phyloP scores from a whole-genome alignment of 2,113 vertebrate genomes.

The Poeciliopsis retropinna region DNA sequence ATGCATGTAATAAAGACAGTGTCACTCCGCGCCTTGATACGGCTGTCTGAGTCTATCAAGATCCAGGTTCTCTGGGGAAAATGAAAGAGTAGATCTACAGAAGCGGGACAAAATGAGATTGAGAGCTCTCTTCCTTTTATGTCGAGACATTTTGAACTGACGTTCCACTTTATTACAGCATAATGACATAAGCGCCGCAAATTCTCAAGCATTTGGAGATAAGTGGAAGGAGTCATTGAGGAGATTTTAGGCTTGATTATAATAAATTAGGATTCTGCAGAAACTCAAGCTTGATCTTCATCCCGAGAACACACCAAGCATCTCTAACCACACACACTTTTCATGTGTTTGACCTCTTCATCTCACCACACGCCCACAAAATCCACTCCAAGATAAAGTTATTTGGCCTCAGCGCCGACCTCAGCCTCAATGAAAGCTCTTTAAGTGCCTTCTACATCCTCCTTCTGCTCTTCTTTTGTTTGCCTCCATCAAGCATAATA shows the following conservation, averaged over 20 bases:
- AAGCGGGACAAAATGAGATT: constrained; percentile 43
- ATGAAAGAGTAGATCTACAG: constrained; percentile 46
- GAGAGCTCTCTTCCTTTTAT: constrained; percentile 48
- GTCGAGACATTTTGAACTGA: constrained; percentile 47
- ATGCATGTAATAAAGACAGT: constrained; percentile 67
- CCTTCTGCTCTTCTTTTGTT: constrained; percentile 36
- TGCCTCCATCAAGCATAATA: constrained; percentile 16
- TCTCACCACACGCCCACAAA: constrained; percentile 34
- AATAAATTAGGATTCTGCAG: constrained; percentile 53
- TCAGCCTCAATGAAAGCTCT: constrained; percentile 47
- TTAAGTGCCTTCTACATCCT: constrained; percentile 40
- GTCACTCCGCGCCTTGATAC: constrained; percentile 59
- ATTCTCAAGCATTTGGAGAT: constrained; percentile 54
- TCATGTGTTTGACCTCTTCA: constrained; percentile 57
- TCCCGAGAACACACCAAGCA: constrained; percentile 16
- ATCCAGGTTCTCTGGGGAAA: constrained; percentile 55
- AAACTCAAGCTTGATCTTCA: constrained; percentile 32
- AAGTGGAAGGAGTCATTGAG: constrained; percentile 56
- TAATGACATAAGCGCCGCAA: constrained; percentile 50
- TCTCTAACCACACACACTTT: constrained; percentile 33
- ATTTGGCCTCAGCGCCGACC: constrained; percentile 54
- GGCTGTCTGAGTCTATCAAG: constrained; percentile 69
- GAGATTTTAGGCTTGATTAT: constrained; percentile 60
- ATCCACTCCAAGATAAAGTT: constrained; percentile 53
- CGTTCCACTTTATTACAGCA: constrained; percentile 54